These are phyloP conservation scores for Rhopalosiphum maidis DNA, from an alignment of 1,140 invertebrate genomes.

Conservation along the genomic window DNA sequence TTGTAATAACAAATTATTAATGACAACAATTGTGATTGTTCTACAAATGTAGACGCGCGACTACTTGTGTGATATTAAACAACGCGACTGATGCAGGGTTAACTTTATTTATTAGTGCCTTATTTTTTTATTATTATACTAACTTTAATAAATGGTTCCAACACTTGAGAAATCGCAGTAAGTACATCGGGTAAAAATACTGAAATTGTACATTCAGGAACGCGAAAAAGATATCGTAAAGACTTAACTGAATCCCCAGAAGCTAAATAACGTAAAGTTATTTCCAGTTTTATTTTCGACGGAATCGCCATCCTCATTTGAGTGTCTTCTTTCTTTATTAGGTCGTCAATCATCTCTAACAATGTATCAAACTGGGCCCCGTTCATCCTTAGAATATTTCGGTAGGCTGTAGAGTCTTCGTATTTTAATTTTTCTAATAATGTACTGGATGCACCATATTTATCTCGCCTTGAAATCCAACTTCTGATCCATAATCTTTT, in stretches of 20 bases:
- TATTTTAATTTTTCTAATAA: too few species aligned
- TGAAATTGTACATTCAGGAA: conserved; percentile 61
- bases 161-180: neutral
- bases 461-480: too few species aligned
- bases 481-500: too few species aligned
- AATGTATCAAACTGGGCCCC: neutral
- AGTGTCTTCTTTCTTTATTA: conserved; percentile 41
- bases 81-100: neutral
- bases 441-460: too few species aligned
- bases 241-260: conserved; percentile 60
- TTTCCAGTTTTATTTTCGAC: conserved; percentile 24
- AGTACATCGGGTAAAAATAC: conserved; percentile 59
- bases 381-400: conserved; percentile 1
- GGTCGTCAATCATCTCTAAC: neutral
- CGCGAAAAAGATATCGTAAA: conserved; percentile 61
- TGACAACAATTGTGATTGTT: neutral
- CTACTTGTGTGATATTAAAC: conserved; percentile 28
- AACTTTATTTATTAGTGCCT: too few species aligned
- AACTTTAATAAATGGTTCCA: too few species aligned
- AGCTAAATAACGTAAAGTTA: conserved; percentile 37
- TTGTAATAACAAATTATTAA: conserved; percentile 17
- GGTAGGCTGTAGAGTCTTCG: too few species aligned
- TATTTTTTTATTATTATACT: too few species aligned
- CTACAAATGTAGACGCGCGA: conserved; percentile 11
- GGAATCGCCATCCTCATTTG: conserved; percentile 35